Evolutionary conservation across 2,797 vertebrate species (phyloP).

Genomic region (Eospalax fontanierii): DNA sequence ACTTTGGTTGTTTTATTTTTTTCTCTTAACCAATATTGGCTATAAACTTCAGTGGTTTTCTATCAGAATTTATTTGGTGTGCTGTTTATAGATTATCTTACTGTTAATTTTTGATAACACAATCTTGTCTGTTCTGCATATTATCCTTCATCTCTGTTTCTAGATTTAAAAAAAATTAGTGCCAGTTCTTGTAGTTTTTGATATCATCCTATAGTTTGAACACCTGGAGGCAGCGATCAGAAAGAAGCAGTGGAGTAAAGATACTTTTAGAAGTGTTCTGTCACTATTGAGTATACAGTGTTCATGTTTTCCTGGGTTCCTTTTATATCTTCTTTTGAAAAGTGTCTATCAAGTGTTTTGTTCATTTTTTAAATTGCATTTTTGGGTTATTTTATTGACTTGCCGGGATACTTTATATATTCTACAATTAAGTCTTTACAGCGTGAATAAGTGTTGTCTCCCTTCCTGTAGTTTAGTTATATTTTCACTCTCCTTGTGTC

Average conservation of each 20-base stretch:
- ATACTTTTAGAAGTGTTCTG: background rate
- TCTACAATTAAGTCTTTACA: background rate
- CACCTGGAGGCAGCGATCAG: background rate
- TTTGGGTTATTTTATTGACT: conserved; percentile 49
- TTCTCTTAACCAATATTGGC: background rate
- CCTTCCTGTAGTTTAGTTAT: background rate
- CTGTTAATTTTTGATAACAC: conserved; percentile 19
- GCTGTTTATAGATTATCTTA: background rate
- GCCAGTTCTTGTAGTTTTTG: background rate
- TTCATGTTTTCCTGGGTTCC: background rate
- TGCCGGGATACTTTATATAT: background rate
- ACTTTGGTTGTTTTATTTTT: background rate
- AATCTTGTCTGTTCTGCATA: background rate
- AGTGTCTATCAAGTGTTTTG: background rate
- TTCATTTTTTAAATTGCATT: background rate
- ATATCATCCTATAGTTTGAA: conserved; percentile 40
- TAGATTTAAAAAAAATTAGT: background rate
- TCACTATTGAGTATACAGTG: background rate
- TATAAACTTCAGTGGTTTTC: background rate
- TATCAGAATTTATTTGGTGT: conserved; percentile 37
- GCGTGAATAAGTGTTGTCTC: background rate
- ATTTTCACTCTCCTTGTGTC: background rate
- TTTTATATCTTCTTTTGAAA: background rate
- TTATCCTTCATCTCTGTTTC: background rate
- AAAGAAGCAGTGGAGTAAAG: background rate